A percentile compares a stretch with the other conserved stretches of the same genome.
Evolutionary conservation across 2,113 vertebrate species (phyloP).

Genomic region (Hydropotes inermis): DNA sequence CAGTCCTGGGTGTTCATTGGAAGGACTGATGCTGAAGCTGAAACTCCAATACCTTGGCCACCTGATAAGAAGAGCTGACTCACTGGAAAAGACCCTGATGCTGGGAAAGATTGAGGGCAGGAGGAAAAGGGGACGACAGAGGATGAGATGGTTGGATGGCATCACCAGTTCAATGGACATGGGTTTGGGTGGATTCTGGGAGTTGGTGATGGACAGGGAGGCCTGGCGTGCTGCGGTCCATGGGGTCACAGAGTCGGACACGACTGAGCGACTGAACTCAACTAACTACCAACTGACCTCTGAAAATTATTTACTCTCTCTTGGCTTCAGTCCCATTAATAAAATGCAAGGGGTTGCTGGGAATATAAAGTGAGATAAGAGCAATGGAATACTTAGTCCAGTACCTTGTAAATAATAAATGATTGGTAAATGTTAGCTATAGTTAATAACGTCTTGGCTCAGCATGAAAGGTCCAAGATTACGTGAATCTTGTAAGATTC

Average conservation of each 20-base stretch:
- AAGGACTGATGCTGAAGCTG: neutral
- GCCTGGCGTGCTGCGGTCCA: neutral
- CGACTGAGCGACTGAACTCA: neutral
- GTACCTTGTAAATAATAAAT: neutral
- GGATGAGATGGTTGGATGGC: neutral
- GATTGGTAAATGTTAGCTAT: neutral
- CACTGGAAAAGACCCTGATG: neutral
- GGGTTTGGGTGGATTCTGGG: rapidly evolving
- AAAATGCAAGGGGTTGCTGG: neutral
- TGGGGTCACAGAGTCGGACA: neutral
- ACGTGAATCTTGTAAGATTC: neutral
- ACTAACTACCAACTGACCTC: neutral
- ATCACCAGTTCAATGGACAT: neutral
- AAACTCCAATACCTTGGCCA: neutral
- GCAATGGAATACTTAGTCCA: neutral
- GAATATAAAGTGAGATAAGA: neutral
- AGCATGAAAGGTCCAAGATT: neutral
- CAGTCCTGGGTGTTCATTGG: neutral
- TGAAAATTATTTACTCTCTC: neutral
- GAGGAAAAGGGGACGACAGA: neutral
- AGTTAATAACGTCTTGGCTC: neutral
- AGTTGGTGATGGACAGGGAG: neutral
- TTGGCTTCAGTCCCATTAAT: neutral
- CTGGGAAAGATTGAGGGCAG: neutral
- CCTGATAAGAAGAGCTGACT: neutral